Evolutionary conservation across 2,888 invertebrate genomes (phyloP).

Genomic region (Hirtodrosophila cameraria): DNA sequence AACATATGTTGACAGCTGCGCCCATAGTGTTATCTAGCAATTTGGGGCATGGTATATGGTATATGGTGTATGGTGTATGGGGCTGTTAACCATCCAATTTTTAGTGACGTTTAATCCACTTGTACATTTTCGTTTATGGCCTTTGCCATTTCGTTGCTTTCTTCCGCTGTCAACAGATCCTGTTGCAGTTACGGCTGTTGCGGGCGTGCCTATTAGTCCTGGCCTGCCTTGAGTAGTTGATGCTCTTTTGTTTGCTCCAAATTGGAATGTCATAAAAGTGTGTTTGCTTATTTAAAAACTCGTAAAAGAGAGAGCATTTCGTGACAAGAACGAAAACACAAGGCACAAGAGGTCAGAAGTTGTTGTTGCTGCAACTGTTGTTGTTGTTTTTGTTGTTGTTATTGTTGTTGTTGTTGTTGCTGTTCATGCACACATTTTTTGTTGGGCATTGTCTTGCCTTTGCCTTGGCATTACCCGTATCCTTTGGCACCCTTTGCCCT

Average conservation of each 20-base stretch:
- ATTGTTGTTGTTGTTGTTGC: constrained; percentile 1
- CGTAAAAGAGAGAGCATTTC: constrained; percentile 48
- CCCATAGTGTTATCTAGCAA: constrained; percentile 18
- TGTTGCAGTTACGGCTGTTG: constrained; percentile 19
- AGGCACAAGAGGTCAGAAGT: constrained; percentile 32
- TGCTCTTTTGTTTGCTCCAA: constrained; percentile 56
- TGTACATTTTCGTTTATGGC: constrained; percentile 72
- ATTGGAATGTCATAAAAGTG: constrained; percentile 78
- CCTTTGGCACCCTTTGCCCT: constrained; percentile 60
- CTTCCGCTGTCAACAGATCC: constrained; percentile 45
- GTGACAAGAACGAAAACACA: constrained; percentile 30
- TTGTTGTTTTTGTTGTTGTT: constrained; percentile 16
- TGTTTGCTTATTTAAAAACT: constrained; percentile 72
- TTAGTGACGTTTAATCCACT: constrained; percentile 72
- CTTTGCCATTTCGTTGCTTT: constrained; percentile 56
- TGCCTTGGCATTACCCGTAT: constrained; percentile 36
- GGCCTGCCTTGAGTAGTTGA: constrained; percentile 41
- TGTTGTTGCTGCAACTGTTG: constrained; percentile 7
- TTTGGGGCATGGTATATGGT: not conserved
- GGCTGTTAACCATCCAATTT: constrained; percentile 38
- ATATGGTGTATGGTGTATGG: not conserved
- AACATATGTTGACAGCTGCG: constrained; percentile 64
- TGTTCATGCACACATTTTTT: constrained; percentile 23
- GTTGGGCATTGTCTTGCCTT: constrained; percentile 40
- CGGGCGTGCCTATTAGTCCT: constrained; percentile 46